Evolutionary conservation across 35 echinoderm and acorn worm genomes (phyloP).

Genomic region (Stichopus chloronotus): DNA sequence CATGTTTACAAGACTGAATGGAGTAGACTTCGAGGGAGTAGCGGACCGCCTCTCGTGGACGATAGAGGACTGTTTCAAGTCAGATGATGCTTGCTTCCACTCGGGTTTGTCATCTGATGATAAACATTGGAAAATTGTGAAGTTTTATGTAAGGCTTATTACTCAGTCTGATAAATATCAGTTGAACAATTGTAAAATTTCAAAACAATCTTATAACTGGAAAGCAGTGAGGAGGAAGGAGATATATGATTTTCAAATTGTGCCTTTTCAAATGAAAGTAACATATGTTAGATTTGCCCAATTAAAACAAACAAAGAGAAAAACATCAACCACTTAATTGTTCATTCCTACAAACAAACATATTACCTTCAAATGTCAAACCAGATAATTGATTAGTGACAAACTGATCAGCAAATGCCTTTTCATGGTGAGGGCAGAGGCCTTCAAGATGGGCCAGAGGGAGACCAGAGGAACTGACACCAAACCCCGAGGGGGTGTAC

Average conservation of each 20-base stretch:
- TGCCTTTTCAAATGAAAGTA: too few species aligned
- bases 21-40: conserved; percentile 29
- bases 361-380: conserved; percentile 32
- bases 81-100: neutral
- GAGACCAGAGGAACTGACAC: conserved; percentile 57
- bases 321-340: too few species aligned
- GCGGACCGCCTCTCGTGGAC: neutral
- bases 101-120: conserved; percentile 20
- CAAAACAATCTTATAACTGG: too few species aligned
- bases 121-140: neutral
- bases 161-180: neutral
- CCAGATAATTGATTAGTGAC: conserved; percentile 67
- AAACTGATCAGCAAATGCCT: conserved; percentile 86
- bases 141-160: neutral
- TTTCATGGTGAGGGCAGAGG: conserved; percentile 94
- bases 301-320: too few species aligned
- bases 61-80: neutral
- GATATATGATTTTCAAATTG: too few species aligned
- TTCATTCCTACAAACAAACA: neutral
- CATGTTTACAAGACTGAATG: conserved; percentile 36
- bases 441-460: conserved; percentile 76
- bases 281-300: too few species aligned
- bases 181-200: neutral
- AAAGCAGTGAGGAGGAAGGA: too few species aligned
- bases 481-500: conserved; percentile 64